Evolutionary conservation across 2,888 invertebrate genomes (phyloP).

Genomic region (Spodoptera littoralis): DNA sequence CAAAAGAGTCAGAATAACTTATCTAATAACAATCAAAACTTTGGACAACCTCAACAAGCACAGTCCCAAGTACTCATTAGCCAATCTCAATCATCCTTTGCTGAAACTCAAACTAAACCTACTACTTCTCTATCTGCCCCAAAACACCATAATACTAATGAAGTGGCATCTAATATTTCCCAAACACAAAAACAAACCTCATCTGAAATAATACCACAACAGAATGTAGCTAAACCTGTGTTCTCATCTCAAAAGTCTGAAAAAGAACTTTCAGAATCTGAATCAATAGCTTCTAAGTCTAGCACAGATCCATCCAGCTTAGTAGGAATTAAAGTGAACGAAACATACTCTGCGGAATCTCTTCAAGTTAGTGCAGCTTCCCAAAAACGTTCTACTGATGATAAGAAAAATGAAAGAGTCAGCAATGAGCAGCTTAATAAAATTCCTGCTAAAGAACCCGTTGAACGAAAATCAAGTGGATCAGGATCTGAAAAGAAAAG

Average conservation of each 20-base stretch:
- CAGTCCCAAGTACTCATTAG: conserved; percentile 54
- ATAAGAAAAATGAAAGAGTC: conserved; percentile 77
- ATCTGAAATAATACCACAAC: conserved; percentile 66
- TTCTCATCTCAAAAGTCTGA: conserved; percentile 75
- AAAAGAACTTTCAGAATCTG: conserved; percentile 79
- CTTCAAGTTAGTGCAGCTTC: conserved; percentile 65
- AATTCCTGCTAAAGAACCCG: conserved; percentile 83
- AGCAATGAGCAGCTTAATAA: conserved; percentile 81
- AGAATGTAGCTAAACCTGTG: conserved; percentile 67
- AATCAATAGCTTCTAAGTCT: conserved; percentile 76
- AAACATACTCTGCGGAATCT: conserved; percentile 71
- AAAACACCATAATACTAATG: conserved; percentile 63
- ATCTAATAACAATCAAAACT: conserved; percentile 59
- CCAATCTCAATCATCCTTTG: conserved; percentile 65
- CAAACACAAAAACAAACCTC: conserved; percentile 68
- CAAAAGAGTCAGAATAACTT: conserved; percentile 65
- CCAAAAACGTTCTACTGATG: conserved; percentile 73
- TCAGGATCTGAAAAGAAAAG: conserved; percentile 87
- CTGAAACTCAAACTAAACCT: conserved; percentile 67
- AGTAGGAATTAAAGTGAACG: conserved; percentile 66
- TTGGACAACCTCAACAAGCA: conserved; percentile 65
- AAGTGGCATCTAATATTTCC: conserved; percentile 58
- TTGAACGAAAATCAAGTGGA: conserved; percentile 83
- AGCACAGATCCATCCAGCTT: conserved; percentile 71
- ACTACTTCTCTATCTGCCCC: conserved; percentile 57